Evolutionary conservation across 2,113 vertebrate species (phyloP).

Genomic region (Brachypodius melanocephalos): DNA sequence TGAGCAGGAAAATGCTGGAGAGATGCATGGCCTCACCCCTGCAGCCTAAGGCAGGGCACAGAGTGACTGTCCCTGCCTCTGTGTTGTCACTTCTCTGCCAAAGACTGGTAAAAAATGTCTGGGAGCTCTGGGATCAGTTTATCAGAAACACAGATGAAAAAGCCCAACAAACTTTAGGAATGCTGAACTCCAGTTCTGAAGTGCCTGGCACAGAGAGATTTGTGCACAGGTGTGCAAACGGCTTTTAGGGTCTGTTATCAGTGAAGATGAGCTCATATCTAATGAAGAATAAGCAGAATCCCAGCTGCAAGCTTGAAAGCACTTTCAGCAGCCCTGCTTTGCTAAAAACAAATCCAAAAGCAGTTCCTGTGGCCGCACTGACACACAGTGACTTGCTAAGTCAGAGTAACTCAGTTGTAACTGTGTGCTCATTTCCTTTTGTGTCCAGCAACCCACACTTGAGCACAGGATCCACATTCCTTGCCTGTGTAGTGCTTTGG

Average conservation of each 20-base stretch:
- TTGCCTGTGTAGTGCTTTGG: background rate
- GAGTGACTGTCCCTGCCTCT: background rate
- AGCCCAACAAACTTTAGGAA: background rate
- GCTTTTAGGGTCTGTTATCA: background rate
- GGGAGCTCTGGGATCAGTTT: background rate
- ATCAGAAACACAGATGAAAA: background rate
- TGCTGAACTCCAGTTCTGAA: background rate
- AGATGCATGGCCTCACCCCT: accelerated
- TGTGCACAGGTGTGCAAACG: background rate
- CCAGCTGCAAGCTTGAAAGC: background rate
- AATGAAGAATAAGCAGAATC: background rate
- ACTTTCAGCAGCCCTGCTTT: background rate
- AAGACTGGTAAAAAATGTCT: background rate
- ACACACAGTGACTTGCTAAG: background rate
- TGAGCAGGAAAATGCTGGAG: background rate
- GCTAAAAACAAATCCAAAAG: background rate
- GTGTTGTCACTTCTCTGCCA: background rate
- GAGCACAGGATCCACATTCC: background rate
- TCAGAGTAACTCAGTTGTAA: background rate
- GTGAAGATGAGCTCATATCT: background rate
- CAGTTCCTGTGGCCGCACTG: background rate
- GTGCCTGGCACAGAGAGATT: background rate
- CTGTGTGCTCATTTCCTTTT: background rate
- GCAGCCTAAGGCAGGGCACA: background rate
- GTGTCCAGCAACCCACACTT: background rate